Evolutionary conservation across 1,140 invertebrate genomes (phyloP), one percentile per base, ranked within the genome.

Genomic region (Zaprionus kolodkinae): DNA sequence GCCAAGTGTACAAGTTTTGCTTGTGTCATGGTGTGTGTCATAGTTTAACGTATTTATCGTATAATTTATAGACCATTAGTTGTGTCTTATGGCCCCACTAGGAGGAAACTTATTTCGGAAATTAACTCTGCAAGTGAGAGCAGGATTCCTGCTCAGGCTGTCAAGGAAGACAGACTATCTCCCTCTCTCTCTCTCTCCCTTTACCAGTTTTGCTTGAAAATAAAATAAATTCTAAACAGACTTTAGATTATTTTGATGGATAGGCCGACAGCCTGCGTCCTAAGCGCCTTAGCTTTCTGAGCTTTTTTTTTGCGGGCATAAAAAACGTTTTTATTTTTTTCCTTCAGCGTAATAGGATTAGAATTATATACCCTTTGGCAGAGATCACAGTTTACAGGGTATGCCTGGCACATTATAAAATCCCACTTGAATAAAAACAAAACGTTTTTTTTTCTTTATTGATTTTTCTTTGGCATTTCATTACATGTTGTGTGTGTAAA

Each of bases 401-500:
- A 25, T 50, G 15, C 21, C 45, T 6, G 45, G 40, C 40, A 21
- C 11, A 48, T 48, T 48, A 45, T 15, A 45, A 45, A 45, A 45
- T 15, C n/a, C 0, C 2, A 38, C 21, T 55, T 55, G 21, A 55
- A 9, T 17, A 55, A 30, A 15, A 33, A 27, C 40, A 17, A 9
- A 6, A 38, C 43, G 10, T 43, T 56, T 11, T 30, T 43, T 56
- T 11, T 30, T 30, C 6, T 55, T 43, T 43, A 30, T 65, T 65
- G 61, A 55, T 65, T 45, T 65, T 43, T 64, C 38, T 33, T 21
- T 10, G 63, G 10, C 43, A 55, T 64, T 64, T 35, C n/a, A 64
- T 55, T 55, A 25, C 45, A 40, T n/a, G n/a, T 40, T 45, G 17
- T 13, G 50, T 54, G 11, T 1, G 10, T 25, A 27, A 13, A 21